Conservation (phyloP, 2,888 invertebrate genomes). For the Oscheius myriophilus region DNA sequence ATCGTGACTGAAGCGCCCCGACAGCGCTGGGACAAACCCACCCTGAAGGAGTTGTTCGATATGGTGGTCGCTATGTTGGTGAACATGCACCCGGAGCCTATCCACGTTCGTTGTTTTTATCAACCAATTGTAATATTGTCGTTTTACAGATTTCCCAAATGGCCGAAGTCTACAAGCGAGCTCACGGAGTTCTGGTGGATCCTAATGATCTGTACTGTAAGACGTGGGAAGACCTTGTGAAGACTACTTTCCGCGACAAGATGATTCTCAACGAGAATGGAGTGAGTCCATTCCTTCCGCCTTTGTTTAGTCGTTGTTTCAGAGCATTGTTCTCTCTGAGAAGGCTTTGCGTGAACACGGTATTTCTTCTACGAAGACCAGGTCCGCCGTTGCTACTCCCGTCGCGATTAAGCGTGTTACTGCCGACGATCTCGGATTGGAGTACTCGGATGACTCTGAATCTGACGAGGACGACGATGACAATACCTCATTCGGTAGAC, state of each 20-base stretch:
- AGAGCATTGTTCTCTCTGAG: slow-evolving; percentile 3
- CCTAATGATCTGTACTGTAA: slow-evolving; percentile 10
- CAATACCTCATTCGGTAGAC: too few species aligned
- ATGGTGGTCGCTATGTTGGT: slow-evolving; percentile 16
- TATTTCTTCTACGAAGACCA: too few species aligned
- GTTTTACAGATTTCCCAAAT: slow-evolving; percentile 13
- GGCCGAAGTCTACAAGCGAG: slow-evolving; percentile 18
- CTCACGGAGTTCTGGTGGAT: slow-evolving; percentile 14
- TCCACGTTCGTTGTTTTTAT: slow-evolving; percentile 9
- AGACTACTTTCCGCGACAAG: slow-evolving; percentile 16
- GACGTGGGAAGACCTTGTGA: slow-evolving; percentile 21
- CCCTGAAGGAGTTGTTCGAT: slow-evolving; percentile 9
- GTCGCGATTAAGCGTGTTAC: slow-evolving; percentile 14
- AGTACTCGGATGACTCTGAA: slow-evolving; percentile 12
- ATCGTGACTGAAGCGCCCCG: slow-evolving; percentile 1
- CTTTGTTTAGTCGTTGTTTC: not conserved
- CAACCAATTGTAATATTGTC: not conserved
- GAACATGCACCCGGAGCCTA: slow-evolving; percentile 25
- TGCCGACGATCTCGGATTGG: slow-evolving; percentile 2
- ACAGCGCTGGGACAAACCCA: slow-evolving; percentile 7
- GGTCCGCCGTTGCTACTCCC: too few species aligned
- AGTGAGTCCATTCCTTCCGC: not conserved
- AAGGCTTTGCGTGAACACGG: too few species aligned
- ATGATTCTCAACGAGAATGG: not conserved
- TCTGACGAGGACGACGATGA: slow-evolving; percentile 2